A percentile compares a stretch with the other conserved stretches of the same genome.
Conservation (phyloP, 2,888 invertebrate species). For the Sinelater perroti region DNA sequence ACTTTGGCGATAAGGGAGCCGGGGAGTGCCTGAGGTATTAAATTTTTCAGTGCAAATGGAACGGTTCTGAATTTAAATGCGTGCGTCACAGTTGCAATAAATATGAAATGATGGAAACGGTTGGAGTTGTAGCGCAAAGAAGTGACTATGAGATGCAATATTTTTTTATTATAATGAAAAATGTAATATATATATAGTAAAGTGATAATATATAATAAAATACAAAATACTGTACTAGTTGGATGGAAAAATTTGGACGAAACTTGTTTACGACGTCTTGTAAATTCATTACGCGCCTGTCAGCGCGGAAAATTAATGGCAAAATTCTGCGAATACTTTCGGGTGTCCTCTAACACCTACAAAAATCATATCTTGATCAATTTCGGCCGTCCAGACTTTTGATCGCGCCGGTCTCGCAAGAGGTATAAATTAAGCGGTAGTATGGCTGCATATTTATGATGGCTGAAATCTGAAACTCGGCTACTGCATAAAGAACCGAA, state of each 20-base stretch:
- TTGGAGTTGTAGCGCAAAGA: too few species aligned
- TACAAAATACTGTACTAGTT: too few species aligned
- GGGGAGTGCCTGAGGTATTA: constrained; percentile 5
- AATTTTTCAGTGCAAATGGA: constrained; percentile 12
- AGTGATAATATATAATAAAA: too few species aligned
- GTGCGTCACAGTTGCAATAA: background rate
- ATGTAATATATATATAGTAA: too few species aligned
- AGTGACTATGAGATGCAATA: too few species aligned
- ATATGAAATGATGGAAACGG: constrained; percentile 6
- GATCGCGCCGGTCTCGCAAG: background rate
- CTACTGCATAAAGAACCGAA: background rate
- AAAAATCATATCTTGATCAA: background rate
- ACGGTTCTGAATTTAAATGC: constrained; percentile 9
- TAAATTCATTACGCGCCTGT: background rate
- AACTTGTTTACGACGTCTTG: too few species aligned
- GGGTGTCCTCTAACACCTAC: background rate
- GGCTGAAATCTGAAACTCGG: constrained; percentile 4
- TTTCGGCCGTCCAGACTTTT: background rate
- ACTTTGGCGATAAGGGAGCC: background rate
- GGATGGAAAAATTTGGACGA: too few species aligned
- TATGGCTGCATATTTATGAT: background rate
- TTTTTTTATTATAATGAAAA: too few species aligned
- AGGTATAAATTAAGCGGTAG: background rate
- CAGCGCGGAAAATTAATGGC: background rate
- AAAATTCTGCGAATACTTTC: background rate